These are phyloP conservation scores for Salmo trutta DNA, from an alignment of 2,797 vertebrate species.

Conservation along the genomic window DNA sequence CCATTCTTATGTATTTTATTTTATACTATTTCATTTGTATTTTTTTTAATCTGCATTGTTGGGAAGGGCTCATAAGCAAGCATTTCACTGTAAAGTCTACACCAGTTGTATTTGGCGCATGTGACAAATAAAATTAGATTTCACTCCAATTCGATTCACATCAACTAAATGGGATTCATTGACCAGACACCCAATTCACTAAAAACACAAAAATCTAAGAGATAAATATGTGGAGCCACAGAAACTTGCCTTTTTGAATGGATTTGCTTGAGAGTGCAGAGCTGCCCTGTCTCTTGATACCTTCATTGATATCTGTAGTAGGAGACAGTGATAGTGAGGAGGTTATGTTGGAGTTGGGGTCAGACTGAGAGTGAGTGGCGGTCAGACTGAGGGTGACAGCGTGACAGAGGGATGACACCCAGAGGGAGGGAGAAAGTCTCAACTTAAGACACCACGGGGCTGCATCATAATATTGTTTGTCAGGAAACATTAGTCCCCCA, in stretches of 20 bases:
- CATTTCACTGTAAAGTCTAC: no score
- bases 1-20: no score
- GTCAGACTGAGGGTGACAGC: background rate
- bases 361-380: background rate
- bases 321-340: background rate
- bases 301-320: background rate
- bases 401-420: conserved; percentile 9
- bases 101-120: no score
- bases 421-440: conserved; percentile 22
- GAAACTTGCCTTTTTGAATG: background rate
- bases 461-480: conserved; percentile 42
- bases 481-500: conserved; percentile 20
- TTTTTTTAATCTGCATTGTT: no score
- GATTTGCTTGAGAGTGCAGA: background rate
- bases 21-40: no score
- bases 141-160: background rate
- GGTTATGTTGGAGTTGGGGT: background rate
- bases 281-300: background rate
- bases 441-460: conserved; percentile 62
- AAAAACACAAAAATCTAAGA: background rate
- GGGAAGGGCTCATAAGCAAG: no score
- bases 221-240: background rate
- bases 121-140: no score
- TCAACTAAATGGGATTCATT: background rate
- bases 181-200: background rate